These are phyloP conservation scores for Muscicapa adusta DNA, from an alignment of 2,113 vertebrate genomes.

Conservation along the genomic window DNA sequence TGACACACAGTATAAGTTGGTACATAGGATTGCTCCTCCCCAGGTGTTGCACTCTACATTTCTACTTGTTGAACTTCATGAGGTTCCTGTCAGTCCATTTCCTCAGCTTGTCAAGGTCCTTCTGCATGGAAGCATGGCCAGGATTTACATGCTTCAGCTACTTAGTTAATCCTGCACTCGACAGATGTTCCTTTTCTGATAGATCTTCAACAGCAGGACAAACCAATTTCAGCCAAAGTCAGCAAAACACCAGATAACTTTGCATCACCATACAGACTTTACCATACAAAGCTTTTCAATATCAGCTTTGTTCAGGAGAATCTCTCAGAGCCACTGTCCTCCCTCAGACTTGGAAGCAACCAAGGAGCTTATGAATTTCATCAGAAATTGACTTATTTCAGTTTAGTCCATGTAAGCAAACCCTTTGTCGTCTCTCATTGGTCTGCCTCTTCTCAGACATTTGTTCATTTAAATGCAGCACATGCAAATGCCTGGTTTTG, in stretches of 20 bases:
- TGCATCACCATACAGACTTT: neutral
- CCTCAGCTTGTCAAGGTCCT: neutral
- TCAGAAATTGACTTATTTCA: neutral
- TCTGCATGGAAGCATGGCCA: neutral
- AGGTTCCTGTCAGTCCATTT: neutral
- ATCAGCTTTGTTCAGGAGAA: neutral
- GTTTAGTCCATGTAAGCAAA: neutral
- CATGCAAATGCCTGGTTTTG: neutral
- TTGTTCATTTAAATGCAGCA: neutral
- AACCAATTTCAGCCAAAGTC: neutral
- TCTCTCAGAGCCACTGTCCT: neutral
- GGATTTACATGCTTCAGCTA: neutral
- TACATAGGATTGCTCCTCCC: neutral
- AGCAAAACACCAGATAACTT: neutral
- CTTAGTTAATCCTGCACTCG: fast-evolving
- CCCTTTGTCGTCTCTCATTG: neutral
- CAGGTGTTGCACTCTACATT: neutral
- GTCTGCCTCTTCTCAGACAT: neutral
- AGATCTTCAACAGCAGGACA: neutral
- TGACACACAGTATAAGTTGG: neutral
- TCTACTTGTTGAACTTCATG: neutral
- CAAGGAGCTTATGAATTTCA: neutral
- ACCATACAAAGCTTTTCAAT: neutral
- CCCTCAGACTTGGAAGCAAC: neutral
- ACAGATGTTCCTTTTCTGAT: neutral